Conservation (phyloP, 2,888 invertebrate genomes). For the Lypha dubia region DNA sequence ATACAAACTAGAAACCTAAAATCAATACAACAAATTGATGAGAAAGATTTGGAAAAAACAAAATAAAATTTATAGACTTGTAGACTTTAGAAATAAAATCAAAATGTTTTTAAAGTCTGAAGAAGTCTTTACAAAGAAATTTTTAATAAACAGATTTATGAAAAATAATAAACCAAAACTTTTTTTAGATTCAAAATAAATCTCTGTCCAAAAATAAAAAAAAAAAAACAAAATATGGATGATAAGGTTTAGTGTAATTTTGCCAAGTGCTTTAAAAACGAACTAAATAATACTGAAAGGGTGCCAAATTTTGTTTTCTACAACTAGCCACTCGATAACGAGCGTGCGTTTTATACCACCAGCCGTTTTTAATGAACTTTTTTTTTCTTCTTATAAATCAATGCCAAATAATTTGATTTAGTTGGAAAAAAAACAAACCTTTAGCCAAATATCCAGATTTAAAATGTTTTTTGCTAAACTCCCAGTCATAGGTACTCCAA, state of each 20-base stretch:
- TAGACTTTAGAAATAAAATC: background rate
- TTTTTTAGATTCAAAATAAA: conserved; percentile 2
- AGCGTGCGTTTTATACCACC: conserved; percentile 71
- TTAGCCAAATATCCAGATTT: conserved; percentile 86
- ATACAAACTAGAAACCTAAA: conserved; percentile 5
- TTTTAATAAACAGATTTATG: background rate
- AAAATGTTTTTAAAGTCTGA: conserved; percentile 4
- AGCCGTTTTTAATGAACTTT: conserved; percentile 67
- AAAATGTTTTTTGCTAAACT: conserved; percentile 82
- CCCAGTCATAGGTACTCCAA: conserved; percentile 85
- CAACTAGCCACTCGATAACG: conserved; percentile 67
- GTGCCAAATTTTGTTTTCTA: conserved; percentile 63
- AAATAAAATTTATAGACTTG: background rate
- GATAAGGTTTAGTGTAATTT: conserved; percentile 46
- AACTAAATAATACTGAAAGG: conserved; percentile 49
- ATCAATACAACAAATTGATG: conserved; percentile 16
- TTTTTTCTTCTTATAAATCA: conserved; percentile 53
- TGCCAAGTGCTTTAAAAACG: conserved; percentile 58
- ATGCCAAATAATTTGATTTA: conserved; percentile 65
- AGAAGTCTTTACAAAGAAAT: conserved; percentile 17
- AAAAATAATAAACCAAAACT: background rate
- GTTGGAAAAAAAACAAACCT: conserved; percentile 72
- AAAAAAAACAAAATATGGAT: conserved; percentile 21
- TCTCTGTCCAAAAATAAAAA: background rate
- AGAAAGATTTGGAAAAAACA: conserved; percentile 32